A percentile compares a stretch with the other conserved stretches of the same genome.
These are phyloP conservation scores for Buceros bicornis DNA, from an alignment of 2,797 vertebrate genomes.

Conservation along the genomic window DNA sequence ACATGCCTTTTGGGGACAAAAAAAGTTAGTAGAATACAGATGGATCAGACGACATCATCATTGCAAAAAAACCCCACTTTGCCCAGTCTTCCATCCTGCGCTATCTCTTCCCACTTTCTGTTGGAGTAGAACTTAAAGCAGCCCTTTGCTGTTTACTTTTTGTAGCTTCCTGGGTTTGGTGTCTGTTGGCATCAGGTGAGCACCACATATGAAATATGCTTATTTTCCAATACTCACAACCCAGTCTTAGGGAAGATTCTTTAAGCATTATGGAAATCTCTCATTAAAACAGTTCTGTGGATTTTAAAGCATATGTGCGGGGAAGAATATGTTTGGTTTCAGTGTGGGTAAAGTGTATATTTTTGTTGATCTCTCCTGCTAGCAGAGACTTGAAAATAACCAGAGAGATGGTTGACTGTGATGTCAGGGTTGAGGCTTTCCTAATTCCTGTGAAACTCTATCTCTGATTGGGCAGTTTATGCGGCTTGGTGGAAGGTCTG, in stretches of 20 bases:
- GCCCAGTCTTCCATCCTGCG: not conserved
- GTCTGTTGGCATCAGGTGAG: not conserved
- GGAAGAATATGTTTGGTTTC: not conserved
- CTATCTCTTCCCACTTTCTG: not conserved
- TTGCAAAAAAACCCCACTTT: not conserved
- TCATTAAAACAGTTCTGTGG: not conserved
- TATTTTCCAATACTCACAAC: not conserved
- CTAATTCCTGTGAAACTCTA: not conserved
- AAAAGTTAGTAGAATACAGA: not conserved
- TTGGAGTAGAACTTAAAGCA: not conserved
- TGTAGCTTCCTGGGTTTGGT: not conserved
- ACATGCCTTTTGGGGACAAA: not conserved
- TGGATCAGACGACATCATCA: fast-evolving
- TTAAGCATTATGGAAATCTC: not conserved
- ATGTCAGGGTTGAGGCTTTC: not conserved
- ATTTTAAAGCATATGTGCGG: not conserved
- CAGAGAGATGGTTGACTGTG: not conserved
- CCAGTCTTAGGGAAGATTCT: not conserved
- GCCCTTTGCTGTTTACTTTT: not conserved
- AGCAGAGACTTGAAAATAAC: not conserved
- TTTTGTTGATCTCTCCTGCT: not conserved
- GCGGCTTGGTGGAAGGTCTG: not conserved
- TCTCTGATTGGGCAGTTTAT: not conserved
- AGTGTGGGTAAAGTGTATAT: not conserved
- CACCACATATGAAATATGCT: not conserved